phyloP scores from a whole-genome alignment of 2,888 invertebrate species.

The Morpho helenor region DNA sequence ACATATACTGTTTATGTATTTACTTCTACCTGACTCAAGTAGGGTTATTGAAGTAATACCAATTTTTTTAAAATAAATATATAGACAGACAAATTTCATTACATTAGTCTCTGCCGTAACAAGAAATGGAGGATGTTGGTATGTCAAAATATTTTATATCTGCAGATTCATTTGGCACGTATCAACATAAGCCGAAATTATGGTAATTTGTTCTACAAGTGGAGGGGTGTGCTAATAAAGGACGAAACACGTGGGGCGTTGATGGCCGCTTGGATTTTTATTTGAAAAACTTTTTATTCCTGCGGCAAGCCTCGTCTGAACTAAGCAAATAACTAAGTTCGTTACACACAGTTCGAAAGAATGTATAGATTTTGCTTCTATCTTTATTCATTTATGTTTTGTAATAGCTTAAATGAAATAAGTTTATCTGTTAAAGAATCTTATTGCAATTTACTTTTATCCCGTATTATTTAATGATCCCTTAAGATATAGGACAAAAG shows the following conservation, averaged over 20 bases:
- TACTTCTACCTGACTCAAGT: too few species aligned
- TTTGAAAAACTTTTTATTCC: slow-evolving; percentile 69
- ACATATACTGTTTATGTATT: too few species aligned
- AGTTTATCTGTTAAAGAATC: too few species aligned
- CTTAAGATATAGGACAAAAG: too few species aligned
- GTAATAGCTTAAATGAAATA: too few species aligned
- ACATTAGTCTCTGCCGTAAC: slow-evolving; percentile 9
- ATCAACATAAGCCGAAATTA: slow-evolving; percentile 27
- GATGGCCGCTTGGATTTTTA: slow-evolving; percentile 59
- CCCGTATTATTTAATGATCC: too few species aligned
- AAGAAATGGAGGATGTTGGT: slow-evolving; percentile 6
- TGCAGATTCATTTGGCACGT: slow-evolving; percentile 19
- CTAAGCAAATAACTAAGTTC: slow-evolving; percentile 67
- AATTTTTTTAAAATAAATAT: too few species aligned
- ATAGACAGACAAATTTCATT: too few species aligned
- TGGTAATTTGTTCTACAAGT: slow-evolving; percentile 29
- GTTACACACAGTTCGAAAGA: slow-evolving; percentile 34
- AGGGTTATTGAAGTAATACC: too few species aligned
- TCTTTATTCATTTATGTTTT: too few species aligned
- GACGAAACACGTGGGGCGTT: slow-evolving; percentile 54
- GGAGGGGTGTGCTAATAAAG: slow-evolving; percentile 43
- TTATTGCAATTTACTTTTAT: too few species aligned
- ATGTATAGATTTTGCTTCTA: too few species aligned
- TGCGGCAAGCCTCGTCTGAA: slow-evolving; percentile 70
- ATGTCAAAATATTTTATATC: slow-evolving; percentile 3